Conservation (phyloP, 2,113 vertebrate genomes). For the Rhinopomastus cyanomelas region DNA sequence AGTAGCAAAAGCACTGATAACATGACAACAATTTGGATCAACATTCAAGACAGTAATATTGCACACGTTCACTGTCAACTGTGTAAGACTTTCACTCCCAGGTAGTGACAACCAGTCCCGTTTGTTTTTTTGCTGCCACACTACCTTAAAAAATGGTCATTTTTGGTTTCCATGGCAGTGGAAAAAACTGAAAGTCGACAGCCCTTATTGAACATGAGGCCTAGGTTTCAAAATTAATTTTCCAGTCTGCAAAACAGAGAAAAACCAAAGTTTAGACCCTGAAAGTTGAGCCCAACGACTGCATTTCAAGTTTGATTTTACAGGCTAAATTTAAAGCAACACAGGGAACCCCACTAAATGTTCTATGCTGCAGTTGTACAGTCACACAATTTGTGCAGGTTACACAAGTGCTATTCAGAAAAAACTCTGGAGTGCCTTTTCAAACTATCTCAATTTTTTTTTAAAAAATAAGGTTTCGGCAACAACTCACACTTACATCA, state of each 20-base stretch:
- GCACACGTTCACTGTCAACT: conserved; percentile 64
- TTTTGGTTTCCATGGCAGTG: conserved; percentile 63
- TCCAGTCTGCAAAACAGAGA: conserved; percentile 84
- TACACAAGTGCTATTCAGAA: neutral
- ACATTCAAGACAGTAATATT: conserved; percentile 66
- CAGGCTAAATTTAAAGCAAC: neutral
- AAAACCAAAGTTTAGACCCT: neutral
- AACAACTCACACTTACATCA: conserved; percentile 84
- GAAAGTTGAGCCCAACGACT: neutral
- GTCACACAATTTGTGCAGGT: neutral
- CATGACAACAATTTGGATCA: conserved; percentile 39
- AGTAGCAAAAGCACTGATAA: conserved; percentile 60
- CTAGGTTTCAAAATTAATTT: conserved; percentile 97
- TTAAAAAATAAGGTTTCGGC: neutral
- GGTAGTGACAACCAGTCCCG: conserved; percentile 56
- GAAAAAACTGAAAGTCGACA: conserved; percentile 51
- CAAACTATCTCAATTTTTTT: neutral
- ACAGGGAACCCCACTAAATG: neutral
- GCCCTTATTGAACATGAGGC: conserved; percentile 90
- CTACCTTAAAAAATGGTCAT: conserved; percentile 61
- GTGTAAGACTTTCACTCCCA: conserved; percentile 55
- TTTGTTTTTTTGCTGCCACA: conserved; percentile 57
- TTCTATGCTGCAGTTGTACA: neutral
- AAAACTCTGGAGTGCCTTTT: neutral
- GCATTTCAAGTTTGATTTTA: neutral